These are phyloP conservation scores for Oreamnos americanus DNA, from an alignment of 2,113 vertebrate species.

Conservation along the genomic window DNA sequence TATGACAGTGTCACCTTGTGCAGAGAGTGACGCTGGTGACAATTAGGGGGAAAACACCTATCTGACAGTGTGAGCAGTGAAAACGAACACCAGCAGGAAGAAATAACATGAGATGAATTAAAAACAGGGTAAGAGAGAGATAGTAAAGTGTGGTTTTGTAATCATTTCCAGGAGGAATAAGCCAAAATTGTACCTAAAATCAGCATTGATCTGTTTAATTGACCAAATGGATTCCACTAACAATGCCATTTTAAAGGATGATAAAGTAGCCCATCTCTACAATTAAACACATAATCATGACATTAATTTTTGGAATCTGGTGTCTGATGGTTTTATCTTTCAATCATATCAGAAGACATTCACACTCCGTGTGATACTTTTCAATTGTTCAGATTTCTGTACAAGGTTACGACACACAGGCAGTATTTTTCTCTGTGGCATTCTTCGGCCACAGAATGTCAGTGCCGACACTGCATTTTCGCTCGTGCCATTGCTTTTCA, in stretches of 20 bases:
- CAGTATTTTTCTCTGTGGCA: neutral
- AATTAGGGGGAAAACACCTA: neutral
- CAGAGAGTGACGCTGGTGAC: neutral
- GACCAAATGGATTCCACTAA: neutral
- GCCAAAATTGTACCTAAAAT: neutral
- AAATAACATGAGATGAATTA: neutral
- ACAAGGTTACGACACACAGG: neutral
- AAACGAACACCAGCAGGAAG: constrained; percentile 23
- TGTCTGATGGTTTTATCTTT: neutral
- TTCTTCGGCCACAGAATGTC: neutral
- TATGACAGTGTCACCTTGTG: constrained; percentile 3
- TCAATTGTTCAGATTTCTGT: neutral
- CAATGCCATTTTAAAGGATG: neutral
- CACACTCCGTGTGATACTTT: neutral
- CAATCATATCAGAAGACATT: neutral
- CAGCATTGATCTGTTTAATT: neutral
- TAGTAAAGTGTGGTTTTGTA: neutral
- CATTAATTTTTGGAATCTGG: neutral
- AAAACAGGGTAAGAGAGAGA: neutral
- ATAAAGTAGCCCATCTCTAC: neutral
- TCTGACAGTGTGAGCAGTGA: neutral
- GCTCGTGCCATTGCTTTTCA: constrained; percentile 1
- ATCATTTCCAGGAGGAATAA: neutral
- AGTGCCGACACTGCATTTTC: neutral
- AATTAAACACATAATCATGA: neutral